Conservation (phyloP, 2,797 vertebrate species). For the Phrynocephalus vlangalii region DNA sequence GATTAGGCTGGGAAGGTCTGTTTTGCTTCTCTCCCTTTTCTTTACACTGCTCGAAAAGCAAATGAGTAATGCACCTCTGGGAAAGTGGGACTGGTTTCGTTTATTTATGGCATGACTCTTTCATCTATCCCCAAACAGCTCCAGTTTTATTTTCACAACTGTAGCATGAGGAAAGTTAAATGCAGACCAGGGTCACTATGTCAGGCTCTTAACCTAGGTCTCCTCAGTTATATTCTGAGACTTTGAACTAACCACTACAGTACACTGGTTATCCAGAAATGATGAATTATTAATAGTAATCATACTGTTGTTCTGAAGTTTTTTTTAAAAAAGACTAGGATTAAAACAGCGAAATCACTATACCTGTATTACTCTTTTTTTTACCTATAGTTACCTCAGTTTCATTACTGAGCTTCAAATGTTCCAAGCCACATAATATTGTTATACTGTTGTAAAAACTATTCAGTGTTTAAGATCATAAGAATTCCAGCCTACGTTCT, state of each 20-base stretch:
- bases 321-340: background rate
- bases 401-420: background rate
- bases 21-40: conserved; percentile 7
- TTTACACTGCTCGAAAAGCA: background rate
- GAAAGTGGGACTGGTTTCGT: background rate
- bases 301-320: accelerated
- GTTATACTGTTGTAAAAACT: background rate
- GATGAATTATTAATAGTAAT: background rate
- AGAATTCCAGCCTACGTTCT: background rate
- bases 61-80: background rate
- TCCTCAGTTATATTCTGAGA: background rate
- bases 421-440: background rate
- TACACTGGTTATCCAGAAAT: background rate
- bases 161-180: background rate
- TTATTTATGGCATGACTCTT: background rate
- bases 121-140: background rate
- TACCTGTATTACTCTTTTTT: background rate
- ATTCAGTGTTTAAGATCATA: background rate
- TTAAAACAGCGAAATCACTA: background rate
- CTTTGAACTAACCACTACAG: background rate
- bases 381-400: background rate
- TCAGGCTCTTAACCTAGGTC: background rate
- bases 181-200: too few species aligned
- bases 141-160: background rate
- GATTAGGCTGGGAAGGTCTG: too few species aligned